Evolutionary conservation across 2,888 invertebrate species (phyloP).

Genomic region (Encarsia formosa): DNA sequence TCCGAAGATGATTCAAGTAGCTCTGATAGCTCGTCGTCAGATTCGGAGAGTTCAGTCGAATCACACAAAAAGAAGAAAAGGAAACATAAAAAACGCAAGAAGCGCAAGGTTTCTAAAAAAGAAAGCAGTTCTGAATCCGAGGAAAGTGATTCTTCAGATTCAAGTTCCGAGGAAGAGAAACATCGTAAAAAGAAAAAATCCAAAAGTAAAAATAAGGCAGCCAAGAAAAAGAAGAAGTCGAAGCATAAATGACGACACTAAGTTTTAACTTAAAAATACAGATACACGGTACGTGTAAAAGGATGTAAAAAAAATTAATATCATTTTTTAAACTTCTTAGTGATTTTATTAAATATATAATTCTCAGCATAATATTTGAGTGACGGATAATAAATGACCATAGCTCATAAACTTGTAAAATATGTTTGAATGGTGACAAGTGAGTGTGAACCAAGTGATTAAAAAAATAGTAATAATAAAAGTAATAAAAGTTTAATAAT

Average conservation of each 20-base stretch:
- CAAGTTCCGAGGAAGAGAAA: slow-evolving; percentile 63
- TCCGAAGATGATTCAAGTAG: slow-evolving; percentile 54
- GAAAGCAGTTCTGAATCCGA: slow-evolving; percentile 62
- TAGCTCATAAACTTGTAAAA: too few relatives aligned
- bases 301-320: not conserved
- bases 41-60: slow-evolving; percentile 51
- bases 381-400: too few relatives aligned
- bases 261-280: too few relatives aligned
- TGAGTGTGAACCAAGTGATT: too few relatives aligned
- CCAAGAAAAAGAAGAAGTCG: slow-evolving; percentile 71
- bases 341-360: too few relatives aligned
- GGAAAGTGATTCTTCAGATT: slow-evolving; percentile 61
- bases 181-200: slow-evolving; percentile 65
- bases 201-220: slow-evolving; percentile 66
- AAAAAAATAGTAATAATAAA: too few relatives aligned
- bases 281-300: too few relatives aligned
- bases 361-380: too few relatives aligned
- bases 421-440: too few relatives aligned
- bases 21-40: slow-evolving; percentile 52
- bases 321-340: too few relatives aligned
- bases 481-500: too few relatives aligned
- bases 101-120: slow-evolving; percentile 55
- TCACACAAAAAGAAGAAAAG: slow-evolving; percentile 58
- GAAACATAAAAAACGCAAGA: slow-evolving; percentile 61
- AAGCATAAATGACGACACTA: slow-evolving; percentile 55